Evolutionary conservation across 1,140 invertebrate species (phyloP).

Genomic region (Periplaneta americana): DNA sequence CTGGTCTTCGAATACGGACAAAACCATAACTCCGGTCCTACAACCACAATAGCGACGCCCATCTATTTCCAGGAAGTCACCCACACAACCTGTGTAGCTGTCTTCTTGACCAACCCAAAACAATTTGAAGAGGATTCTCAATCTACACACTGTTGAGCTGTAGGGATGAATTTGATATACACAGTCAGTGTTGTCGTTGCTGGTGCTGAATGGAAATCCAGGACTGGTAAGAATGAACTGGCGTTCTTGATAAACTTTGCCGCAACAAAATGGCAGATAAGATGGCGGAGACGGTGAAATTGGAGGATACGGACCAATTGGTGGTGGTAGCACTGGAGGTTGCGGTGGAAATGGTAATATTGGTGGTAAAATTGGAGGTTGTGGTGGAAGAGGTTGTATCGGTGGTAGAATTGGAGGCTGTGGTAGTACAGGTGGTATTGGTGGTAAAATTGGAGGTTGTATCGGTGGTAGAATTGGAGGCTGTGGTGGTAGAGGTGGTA

Average conservation of each 20-base stretch:
- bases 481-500: too few species aligned
- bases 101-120: constrained; percentile 43
- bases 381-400: neutral
- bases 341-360: neutral
- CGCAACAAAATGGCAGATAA: constrained; percentile 35
- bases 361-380: neutral
- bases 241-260: constrained; percentile 35
- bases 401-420: neutral
- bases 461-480: too few species aligned
- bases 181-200: constrained; percentile 39
- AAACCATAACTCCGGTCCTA: neutral
- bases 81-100: constrained; percentile 42
- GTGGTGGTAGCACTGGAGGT: neutral
- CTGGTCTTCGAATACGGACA: neutral
- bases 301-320: neutral
- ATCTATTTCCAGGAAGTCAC: constrained; percentile 29
- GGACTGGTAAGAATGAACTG: constrained; percentile 48
- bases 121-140: constrained; percentile 47
- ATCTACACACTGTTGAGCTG: constrained; percentile 39
- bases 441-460: too few species aligned
- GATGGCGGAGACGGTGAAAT: neutral
- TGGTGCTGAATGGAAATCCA: constrained; percentile 43
- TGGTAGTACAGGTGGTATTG: neutral
- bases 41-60: neutral
- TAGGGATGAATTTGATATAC: constrained; percentile 32